Evolutionary conservation across 2,797 vertebrate species (phyloP), one percentile per base, ranked within the genome.

Genomic region (Diglossa cyanea): DNA sequence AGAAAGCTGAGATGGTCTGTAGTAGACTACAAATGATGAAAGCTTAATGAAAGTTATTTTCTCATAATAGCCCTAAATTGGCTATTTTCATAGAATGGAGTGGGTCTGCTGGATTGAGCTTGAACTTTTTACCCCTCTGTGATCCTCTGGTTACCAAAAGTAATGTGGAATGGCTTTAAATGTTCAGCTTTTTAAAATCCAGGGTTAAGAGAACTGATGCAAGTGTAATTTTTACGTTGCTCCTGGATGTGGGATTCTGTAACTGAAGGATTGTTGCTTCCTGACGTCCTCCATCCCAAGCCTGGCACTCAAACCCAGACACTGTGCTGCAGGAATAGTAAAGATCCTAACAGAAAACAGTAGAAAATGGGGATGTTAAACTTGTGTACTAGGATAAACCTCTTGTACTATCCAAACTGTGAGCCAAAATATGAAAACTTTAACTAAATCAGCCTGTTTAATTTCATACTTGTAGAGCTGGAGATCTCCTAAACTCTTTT

Each of bases 21-120:
- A 74, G 91, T 90, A 90, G 92, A 91, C 89, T 93, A 80, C 79
- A 96, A 97, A 96, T 96, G 97, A 97, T 97, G 97, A 98, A 98
- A 97, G 88, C 95, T 95, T 97, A 97, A 97, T 97, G 94, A 97
- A 97, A 97, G 95, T 94, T 97, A 96, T 97, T 97, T 97, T 94
- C 87, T 94, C 92, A 88, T 96, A 96, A 95, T 97, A 95, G 76
- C 74, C 81, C 90, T 85, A 96, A 97, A 98, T 96, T 95, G 92
- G 77, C 95, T 97, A 86, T 93, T 80, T 94, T 95, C 1, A 0
- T 71, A 24, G 73, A 93, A 71, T 68, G 39, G 88, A 97, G 88
- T 78, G 72, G 72, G 86, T 95, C 96, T 37, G 40, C 79, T 95
- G 84, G 76, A 93, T 96, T 90, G 47, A 66, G 92, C 39, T 85